Conservation (phyloP, 2,797 vertebrate species). For the Heliangelus exortis region DNA sequence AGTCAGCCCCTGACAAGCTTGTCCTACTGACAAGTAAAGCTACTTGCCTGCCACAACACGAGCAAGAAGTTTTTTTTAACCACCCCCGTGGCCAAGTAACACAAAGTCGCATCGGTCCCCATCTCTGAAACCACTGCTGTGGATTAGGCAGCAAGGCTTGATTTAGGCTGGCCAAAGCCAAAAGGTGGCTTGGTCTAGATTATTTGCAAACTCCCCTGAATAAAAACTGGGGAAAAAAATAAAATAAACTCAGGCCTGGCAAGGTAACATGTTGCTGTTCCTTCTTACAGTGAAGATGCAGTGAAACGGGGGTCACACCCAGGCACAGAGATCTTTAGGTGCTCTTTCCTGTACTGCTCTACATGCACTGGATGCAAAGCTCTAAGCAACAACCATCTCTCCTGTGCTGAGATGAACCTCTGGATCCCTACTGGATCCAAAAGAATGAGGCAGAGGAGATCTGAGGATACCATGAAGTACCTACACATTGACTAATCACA, state of each 20-base stretch:
- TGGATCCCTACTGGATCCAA: neutral
- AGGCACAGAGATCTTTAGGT: rapidly evolving
- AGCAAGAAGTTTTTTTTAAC: neutral
- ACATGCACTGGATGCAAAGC: neutral
- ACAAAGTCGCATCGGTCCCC: neutral
- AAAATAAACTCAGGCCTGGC: neutral
- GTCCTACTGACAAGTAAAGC: neutral
- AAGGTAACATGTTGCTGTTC: neutral
- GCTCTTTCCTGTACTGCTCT: neutral
- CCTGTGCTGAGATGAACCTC: neutral
- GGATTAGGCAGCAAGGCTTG: neutral
- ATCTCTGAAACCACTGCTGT: neutral
- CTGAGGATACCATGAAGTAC: neutral
- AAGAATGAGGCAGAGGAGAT: neutral
- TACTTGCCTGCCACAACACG: rapidly evolving
- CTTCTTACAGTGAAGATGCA: neutral
- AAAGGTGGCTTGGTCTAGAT: neutral
- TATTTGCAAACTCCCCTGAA: neutral
- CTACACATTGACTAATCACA: neutral
- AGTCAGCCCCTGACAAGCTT: neutral
- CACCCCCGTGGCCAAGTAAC: neutral
- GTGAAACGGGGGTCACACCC: neutral
- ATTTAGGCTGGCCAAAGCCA: neutral
- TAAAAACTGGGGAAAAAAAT: neutral
- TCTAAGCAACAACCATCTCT: neutral